Percentiles rank a stretch among this genome's conserved stretches.
phyloP scores from a whole-genome alignment of 2,113 vertebrate species.

The Apaloderma vittatum region DNA sequence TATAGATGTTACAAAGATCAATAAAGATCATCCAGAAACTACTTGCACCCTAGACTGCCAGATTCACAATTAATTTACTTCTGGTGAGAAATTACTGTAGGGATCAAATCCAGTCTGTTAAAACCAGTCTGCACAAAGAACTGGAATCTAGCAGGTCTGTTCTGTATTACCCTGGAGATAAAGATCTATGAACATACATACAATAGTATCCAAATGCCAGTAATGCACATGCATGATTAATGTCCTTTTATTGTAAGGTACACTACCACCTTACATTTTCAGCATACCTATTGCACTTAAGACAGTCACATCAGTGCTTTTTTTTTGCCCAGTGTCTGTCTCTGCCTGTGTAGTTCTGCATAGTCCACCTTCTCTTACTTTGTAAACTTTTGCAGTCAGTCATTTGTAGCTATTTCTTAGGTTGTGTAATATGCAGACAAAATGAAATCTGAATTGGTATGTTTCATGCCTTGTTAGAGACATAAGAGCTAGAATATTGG shows the following conservation, averaged over 20 bases:
- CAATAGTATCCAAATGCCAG: background rate
- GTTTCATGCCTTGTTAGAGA: background rate
- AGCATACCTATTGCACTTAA: background rate
- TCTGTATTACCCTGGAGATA: background rate
- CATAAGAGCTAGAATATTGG: background rate
- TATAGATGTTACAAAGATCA: background rate
- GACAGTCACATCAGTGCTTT: background rate
- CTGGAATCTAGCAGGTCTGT: background rate
- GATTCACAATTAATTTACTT: background rate
- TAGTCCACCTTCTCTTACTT: background rate
- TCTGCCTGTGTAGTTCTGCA: background rate
- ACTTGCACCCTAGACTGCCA: background rate
- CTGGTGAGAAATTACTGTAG: background rate
- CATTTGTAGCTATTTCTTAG: background rate
- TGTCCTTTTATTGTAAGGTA: background rate
- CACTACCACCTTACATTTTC: background rate
- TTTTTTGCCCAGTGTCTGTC: background rate
- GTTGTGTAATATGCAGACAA: background rate
- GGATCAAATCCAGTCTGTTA: background rate
- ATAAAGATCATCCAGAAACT: background rate
- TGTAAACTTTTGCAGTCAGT: background rate
- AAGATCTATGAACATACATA: background rate
- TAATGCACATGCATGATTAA: background rate
- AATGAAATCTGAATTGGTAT: background rate
- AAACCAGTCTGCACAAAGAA: background rate